These are phyloP conservation scores for Ormyrus pomaceus DNA, from an alignment of 2,888 invertebrate genomes.

Conservation along the genomic window DNA sequence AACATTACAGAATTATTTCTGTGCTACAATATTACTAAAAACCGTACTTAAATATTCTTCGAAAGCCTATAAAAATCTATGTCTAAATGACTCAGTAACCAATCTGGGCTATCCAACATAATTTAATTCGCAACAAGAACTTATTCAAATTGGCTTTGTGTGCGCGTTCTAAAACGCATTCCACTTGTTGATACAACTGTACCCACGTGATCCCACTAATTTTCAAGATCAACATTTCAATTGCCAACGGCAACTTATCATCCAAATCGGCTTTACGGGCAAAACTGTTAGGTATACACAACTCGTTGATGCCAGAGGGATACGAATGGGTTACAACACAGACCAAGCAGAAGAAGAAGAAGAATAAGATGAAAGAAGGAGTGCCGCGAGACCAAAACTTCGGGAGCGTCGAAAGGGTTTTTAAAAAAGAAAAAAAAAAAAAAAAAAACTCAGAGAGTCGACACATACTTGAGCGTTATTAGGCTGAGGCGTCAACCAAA, in stretches of 20 bases:
- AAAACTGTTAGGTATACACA: background rate
- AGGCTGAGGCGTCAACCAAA: slow-evolving; percentile 77
- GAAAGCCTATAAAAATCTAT: too few species aligned
- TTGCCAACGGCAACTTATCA: too few species aligned
- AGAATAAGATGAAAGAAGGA: background rate
- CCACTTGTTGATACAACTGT: too few species aligned
- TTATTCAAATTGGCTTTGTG: background rate
- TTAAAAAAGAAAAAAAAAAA: background rate
- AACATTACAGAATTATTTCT: too few species aligned
- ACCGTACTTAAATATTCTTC: too few species aligned
- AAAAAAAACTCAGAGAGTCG: background rate
- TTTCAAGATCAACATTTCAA: too few species aligned
- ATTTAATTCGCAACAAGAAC: too few species aligned
- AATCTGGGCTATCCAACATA: background rate
- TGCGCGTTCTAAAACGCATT: background rate
- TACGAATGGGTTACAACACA: background rate
- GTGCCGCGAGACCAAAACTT: background rate
- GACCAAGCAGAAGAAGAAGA: background rate
- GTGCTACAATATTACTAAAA: too few species aligned
- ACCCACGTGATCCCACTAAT: too few species aligned
- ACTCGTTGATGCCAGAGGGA: background rate
- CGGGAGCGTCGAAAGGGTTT: slow-evolving; percentile 23
- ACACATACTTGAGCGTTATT: slow-evolving; percentile 69
- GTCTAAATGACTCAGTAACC: background rate
- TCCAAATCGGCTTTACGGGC: too few species aligned